Evolutionary conservation across 2,797 vertebrate genomes (phyloP), one percentile per base, ranked within the genome.

Genomic region (Enoplosus armatus): DNA sequence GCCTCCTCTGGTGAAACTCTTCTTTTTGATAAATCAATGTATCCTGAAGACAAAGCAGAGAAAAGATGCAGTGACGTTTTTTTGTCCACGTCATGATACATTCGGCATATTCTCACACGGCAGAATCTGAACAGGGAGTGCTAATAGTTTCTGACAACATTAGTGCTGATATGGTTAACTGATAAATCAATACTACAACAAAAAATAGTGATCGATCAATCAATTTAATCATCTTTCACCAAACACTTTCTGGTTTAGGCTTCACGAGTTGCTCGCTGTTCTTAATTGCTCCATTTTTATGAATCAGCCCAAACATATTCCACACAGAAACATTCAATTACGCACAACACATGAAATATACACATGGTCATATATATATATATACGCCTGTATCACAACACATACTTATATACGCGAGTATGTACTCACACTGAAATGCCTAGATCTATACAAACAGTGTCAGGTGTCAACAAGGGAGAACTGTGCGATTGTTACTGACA

Each of bases 1-100:
- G 98, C 98, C 89, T 99, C 98, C 85, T 99, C 98, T 82, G 98
- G 98, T 55, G 98, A 99, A 90, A 99, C 98, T 96, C 98, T 97
- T 97, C 98, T 97, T 96, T 99, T 99, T 65, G 98, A 99, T 91
- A 99, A 95, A 92, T 99, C 98, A 50, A 99, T 99, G 87, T 99
- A 99, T 83, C 98, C 98, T 99, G 68, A 11, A 71, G 56, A 74
- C 27, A 65, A 79, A 67, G 24, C 16, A 39, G 16, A 6, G 27
- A n/a, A 47, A 7, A 70, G 0, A 67, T 15, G 0, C 2, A 24
- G 33, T 61, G 20, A 60, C 0, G 26, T 3, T 39, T 22, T 6
- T 4, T 33, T 26, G 8, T 22, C 29, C 18, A 26, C 4, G 22
- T 6, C 4, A 27, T 5, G 3, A 55, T 6, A 12, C 12, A 7